Evolutionary conservation across 1,140 invertebrate species (phyloP).

Genomic region (Drosophila pruinosa): DNA sequence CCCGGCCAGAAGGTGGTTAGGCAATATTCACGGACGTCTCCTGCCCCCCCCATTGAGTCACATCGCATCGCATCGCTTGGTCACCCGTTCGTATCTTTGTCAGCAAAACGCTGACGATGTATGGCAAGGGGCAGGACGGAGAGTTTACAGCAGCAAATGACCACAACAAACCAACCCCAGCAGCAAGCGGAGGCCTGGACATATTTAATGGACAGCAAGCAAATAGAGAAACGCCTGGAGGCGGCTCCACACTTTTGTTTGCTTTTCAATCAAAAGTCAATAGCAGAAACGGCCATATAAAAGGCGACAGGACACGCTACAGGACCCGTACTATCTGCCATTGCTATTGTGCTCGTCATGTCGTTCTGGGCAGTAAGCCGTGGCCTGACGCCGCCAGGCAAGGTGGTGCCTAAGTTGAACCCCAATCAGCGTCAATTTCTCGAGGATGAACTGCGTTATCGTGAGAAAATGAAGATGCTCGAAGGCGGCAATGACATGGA

Average conservation of each 20-base stretch:
- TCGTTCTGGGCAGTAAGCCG: constrained; percentile 77
- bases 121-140: background rate
- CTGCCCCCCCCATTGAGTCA: background rate
- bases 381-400: constrained; percentile 63
- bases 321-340: background rate
- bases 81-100: constrained; percentile 55
- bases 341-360: constrained; percentile 42
- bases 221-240: constrained; percentile 49
- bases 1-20: background rate
- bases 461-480: constrained; percentile 71
- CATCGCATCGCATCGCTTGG: constrained; percentile 5
- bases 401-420: constrained; percentile 76
- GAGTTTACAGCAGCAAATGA: constrained; percentile 45
- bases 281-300: constrained; percentile 58
- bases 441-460: constrained; percentile 77
- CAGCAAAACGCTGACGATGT: constrained; percentile 51
- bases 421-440: constrained; percentile 80
- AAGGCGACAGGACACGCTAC: constrained; percentile 14
- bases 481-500: constrained; percentile 55
- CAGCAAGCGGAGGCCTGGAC: constrained; percentile 8
- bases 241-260: constrained; percentile 66
- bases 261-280: constrained; percentile 79
- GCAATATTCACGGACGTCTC: constrained; percentile 23
- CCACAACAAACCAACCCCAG: constrained; percentile 59
- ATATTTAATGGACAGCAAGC: constrained; percentile 69